These are phyloP conservation scores for Pimpla rufipes DNA, from an alignment of 2,888 invertebrate genomes.

Conservation along the genomic window DNA sequence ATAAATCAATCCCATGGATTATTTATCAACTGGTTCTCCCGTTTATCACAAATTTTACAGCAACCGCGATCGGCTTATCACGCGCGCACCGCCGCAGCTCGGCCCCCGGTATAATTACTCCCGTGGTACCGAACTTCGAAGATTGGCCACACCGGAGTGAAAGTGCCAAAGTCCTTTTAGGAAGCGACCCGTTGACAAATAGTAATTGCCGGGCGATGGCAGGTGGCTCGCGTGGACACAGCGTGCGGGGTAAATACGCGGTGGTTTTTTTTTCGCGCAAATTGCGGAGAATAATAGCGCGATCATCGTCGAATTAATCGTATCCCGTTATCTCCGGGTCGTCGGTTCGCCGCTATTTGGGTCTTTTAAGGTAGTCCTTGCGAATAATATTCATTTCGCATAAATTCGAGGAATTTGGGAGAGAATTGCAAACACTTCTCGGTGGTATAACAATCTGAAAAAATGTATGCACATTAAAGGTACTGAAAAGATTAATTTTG, in stretches of 20 bases:
- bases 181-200: constrained; percentile 43
- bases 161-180: constrained; percentile 46
- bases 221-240: constrained; percentile 15
- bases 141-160: constrained; percentile 46
- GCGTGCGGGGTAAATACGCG: not conserved
- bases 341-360: too few relatives aligned
- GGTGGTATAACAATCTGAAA: too few relatives aligned
- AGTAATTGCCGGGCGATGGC: constrained; percentile 26
- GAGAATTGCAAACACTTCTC: too few relatives aligned
- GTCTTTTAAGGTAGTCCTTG: too few relatives aligned
- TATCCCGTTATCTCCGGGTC: not conserved
- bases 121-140: constrained; percentile 26
- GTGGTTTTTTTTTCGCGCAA: not conserved
- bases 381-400: too few relatives aligned
- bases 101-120: constrained; percentile 34
- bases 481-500: too few relatives aligned
- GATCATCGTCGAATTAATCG: not conserved
- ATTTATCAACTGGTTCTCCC: constrained; percentile 45
- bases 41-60: constrained; percentile 30
- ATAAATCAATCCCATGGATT: constrained; percentile 46
- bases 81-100: not conserved
- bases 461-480: too few relatives aligned
- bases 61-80: constrained; percentile 8
- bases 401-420: too few relatives aligned
- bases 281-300: constrained; percentile 8